Evolutionary conservation across 2,113 vertebrate genomes (phyloP), one percentile per base, ranked within the genome.

Genomic region (Ceuthmochares aereus): DNA sequence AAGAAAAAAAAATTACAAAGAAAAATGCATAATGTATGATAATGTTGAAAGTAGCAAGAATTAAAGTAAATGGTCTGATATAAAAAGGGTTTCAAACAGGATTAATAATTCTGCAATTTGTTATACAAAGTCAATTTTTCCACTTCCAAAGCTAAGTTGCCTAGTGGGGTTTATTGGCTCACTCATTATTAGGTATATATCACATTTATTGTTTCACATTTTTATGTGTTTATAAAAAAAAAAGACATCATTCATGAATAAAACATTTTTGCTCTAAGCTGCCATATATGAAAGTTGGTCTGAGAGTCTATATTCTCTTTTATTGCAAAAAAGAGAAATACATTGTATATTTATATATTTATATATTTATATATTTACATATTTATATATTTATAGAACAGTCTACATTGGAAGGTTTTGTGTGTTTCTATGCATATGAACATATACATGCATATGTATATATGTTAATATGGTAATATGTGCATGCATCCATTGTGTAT

Each of bases 191-290:
- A 97, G 97, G 94, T 97, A 97, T 98, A 97, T 97, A 97, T 98
- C 97, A 98, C 90, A 97, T 98, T 97, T 97, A 98, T 98, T 98
- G 94, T 98, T 98, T 97, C 96, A 96, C 93, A 97, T 97, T 98
- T 97, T 98, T 98, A 97, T 96, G 96, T 97, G 97, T 98, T 98
- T 98, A 98, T 97, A 27, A 90, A 97, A 94, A 94, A 95, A 68
- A 47, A 78, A 70, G 30, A 81, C 70, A 97, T 96, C 26, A 97
- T 85, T 96, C 67, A 97, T 98, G 97, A 98, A 98, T 98, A 98
- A 98, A 98, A 97, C 90, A 98, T 98, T 97, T 97, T 97, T 94
- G 91, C 96, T 97, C 26, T 87, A 97, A 97, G 97, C 96, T 97
- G 74, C 88, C 90, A 84, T 96, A 91, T 91, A 97, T 89, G 83